Evolutionary conservation across 2,113 vertebrate species (phyloP).

Genomic region (Accipiter cooperii): DNA sequence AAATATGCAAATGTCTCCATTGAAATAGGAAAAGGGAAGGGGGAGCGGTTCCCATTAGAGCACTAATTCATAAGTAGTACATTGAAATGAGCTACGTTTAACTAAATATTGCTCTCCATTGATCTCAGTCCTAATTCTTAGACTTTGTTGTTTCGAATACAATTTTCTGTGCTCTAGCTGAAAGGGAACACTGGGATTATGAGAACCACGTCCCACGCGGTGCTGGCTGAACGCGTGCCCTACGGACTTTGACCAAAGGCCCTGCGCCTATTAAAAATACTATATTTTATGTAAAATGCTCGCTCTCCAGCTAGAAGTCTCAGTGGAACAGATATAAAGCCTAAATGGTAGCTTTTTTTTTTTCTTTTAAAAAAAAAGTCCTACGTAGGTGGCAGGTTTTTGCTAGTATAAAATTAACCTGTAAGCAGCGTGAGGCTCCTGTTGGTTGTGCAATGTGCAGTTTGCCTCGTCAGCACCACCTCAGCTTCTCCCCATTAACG

Average conservation of each 20-base stretch:
- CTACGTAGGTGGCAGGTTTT: constrained; percentile 10
- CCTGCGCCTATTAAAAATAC: not conserved
- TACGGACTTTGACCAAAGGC: constrained; percentile 52
- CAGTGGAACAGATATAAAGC: not conserved
- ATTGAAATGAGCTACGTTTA: not conserved
- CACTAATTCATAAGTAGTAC: not conserved
- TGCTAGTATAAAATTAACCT: constrained; percentile 29
- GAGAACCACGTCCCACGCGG: not conserved
- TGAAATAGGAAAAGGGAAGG: not conserved
- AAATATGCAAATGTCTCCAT: not conserved
- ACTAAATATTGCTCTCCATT: not conserved
- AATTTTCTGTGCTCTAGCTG: not conserved
- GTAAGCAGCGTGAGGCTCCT: not conserved
- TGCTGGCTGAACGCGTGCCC: not conserved
- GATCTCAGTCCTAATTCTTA: not conserved
- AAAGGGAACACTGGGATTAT: not conserved
- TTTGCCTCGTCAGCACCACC: constrained; percentile 33
- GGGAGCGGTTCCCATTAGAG: not conserved
- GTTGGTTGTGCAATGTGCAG: constrained; percentile 24
- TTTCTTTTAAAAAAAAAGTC: not conserved
- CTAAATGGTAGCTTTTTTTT: too few relatives aligned
- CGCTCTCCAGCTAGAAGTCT: not conserved
- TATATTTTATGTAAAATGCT: not conserved
- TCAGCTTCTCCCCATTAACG: not conserved
- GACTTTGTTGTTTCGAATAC: not conserved